Evolutionary conservation across 2,888 invertebrate species (phyloP).

Genomic region (Caenorhabditis angaria): DNA sequence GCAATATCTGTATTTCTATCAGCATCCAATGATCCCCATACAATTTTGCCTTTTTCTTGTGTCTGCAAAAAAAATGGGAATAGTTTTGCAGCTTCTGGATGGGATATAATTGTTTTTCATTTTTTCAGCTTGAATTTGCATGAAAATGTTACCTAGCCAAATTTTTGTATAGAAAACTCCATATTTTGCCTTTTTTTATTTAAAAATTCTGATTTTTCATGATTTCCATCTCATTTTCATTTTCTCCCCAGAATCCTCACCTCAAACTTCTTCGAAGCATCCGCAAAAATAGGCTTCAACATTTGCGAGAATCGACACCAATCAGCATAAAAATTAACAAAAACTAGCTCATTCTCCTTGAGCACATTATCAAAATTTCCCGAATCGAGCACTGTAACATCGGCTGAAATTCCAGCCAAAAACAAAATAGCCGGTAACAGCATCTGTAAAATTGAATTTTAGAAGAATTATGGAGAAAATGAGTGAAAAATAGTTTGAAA

Average conservation of each 20-base stretch:
- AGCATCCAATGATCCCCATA: constrained; percentile 96
- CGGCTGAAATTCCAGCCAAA: constrained; percentile 15
- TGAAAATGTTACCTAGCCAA: not conserved
- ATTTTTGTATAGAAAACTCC: too few species aligned
- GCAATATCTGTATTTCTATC: constrained; percentile 88
- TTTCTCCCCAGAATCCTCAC: constrained; percentile 39
- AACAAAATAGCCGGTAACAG: too few species aligned
- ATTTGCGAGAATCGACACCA: constrained; percentile 99
- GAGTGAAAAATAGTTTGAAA: too few species aligned
- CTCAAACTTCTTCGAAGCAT: constrained; percentile 86
- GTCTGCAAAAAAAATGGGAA: constrained; percentile 66
- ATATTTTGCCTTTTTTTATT: too few species aligned
- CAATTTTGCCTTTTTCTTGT: constrained; percentile 81
- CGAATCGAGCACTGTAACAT: constrained; percentile 42
- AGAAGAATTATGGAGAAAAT: too few species aligned
- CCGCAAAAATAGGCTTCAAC: constrained; percentile 93
- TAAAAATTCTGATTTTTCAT: too few species aligned
- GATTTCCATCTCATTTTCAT: too few species aligned
- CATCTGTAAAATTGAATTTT: constrained; percentile 24
- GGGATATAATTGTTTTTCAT: not conserved
- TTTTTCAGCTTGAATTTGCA: not conserved
- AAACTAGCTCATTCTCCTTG: constrained; percentile 86
- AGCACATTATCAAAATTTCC: constrained; percentile 50
- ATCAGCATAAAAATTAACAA: constrained; percentile 98
- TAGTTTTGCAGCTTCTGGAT: constrained; percentile 9